phyloP scores from a whole-genome alignment of 2,888 invertebrate genomes.

The Zygogramma bicolorata region DNA sequence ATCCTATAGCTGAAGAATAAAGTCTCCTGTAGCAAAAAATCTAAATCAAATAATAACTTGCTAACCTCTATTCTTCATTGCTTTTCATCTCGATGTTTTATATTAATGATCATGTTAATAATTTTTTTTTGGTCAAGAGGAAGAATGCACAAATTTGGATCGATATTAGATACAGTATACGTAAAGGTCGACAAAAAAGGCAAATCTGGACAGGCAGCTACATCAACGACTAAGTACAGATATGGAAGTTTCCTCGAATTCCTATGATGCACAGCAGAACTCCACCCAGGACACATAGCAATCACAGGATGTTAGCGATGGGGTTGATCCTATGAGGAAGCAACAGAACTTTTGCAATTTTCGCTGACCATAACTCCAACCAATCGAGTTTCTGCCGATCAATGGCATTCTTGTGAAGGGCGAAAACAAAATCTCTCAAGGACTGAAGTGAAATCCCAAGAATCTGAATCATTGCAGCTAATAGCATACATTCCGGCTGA shows the following conservation, averaged over 20 bases:
- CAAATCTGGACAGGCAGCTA: conserved; percentile 49
- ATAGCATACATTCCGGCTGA: conserved; percentile 49
- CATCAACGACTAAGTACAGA: conserved; percentile 44
- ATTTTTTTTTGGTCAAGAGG: background rate
- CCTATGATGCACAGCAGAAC: conserved; percentile 38
- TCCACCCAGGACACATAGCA: background rate
- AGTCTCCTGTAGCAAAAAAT: conserved; percentile 51
- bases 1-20: conserved; percentile 51
- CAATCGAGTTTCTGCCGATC: conserved; percentile 9
- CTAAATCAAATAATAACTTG: conserved; percentile 40
- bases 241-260: conserved; percentile 48
- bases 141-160: background rate
- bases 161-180: conserved; percentile 26
- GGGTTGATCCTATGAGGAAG: background rate
- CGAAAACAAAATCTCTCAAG: conserved; percentile 15
- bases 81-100: background rate
- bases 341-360: background rate
- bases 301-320: background rate
- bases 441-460: conserved; percentile 29
- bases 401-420: background rate
- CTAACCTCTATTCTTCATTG: background rate
- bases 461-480: conserved; percentile 41
- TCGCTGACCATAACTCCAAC: background rate
- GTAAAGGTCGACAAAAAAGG: conserved; percentile 46
- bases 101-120: background rate